Evolutionary conservation across 2,113 vertebrate genomes (phyloP).

Genomic region (Regulus satrapa): DNA sequence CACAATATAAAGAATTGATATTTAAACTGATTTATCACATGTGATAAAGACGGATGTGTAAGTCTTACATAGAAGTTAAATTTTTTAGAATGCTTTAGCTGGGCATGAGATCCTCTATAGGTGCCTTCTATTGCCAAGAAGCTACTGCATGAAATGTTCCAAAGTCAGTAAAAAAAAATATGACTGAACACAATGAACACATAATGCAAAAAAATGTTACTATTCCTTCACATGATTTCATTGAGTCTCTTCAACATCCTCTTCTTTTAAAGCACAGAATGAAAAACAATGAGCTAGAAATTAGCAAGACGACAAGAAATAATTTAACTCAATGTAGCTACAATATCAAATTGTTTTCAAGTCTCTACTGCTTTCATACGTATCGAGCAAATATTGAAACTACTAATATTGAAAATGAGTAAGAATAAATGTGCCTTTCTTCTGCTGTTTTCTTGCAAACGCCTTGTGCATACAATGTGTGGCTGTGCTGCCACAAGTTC

Average conservation of each 20-base stretch:
- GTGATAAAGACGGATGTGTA: not conserved
- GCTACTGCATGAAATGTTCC: not conserved
- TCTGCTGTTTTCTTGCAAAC: not conserved
- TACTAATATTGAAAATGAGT: not conserved
- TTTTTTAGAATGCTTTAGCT: not conserved
- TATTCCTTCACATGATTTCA: not conserved
- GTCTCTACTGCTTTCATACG: not conserved
- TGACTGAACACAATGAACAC: not conserved
- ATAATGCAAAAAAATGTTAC: not conserved
- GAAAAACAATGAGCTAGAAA: not conserved
- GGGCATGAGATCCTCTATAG: not conserved
- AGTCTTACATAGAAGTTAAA: not conserved
- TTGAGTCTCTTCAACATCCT: not conserved
- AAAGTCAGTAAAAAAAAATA: not conserved
- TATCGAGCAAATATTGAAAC: not conserved
- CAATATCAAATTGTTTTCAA: not conserved
- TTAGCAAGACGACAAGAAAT: not conserved
- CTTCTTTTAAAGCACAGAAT: not conserved
- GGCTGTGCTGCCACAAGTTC: not conserved
- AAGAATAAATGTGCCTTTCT: not conserved
- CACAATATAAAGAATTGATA: not conserved
- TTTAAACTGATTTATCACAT: not conserved
- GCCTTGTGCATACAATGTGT: rapidly evolving
- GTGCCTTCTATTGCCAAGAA: not conserved
- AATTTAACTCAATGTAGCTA: not conserved